These are phyloP conservation scores for Xenopus laevis DNA, from an alignment of 2,113 vertebrate genomes.

Conservation along the genomic window DNA sequence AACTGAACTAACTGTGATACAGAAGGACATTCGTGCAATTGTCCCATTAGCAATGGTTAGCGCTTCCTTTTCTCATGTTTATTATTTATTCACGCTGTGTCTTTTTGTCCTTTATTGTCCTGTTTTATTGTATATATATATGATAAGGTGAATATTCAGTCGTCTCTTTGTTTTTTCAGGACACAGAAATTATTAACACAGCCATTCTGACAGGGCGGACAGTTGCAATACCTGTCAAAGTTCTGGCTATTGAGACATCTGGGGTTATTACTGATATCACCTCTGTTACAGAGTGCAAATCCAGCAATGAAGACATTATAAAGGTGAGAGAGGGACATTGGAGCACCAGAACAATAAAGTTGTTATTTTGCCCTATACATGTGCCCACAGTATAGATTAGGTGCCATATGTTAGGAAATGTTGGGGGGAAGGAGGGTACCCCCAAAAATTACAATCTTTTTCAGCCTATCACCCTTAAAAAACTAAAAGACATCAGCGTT, in stretches of 20 bases:
- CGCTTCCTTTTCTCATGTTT: background rate
- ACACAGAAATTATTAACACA: conserved; percentile 97
- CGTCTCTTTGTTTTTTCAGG: conserved; percentile 60
- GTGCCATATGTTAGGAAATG: too few relatives aligned
- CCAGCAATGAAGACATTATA: conserved; percentile 92
- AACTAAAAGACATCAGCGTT: too few relatives aligned
- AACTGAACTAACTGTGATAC: conserved; percentile 91
- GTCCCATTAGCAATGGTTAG: conserved; percentile 95
- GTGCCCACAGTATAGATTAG: too few relatives aligned
- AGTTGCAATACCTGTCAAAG: conserved; percentile 92
- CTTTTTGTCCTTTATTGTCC: background rate
- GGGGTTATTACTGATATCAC: conserved; percentile 83
- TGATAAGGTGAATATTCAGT: background rate
- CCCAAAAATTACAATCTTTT: too few relatives aligned
- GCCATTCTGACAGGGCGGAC: conserved; percentile 92
- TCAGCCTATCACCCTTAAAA: too few relatives aligned
- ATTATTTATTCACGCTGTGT: background rate
- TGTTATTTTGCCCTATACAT: too few relatives aligned
- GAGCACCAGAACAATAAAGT: background rate
- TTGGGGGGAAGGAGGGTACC: too few relatives aligned
- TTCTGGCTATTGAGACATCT: conserved; percentile 90
- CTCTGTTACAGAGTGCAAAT: conserved; percentile 83
- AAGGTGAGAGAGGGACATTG: conserved; percentile 73
- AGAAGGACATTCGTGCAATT: conserved; percentile 91
- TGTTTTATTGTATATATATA: background rate